phyloP scores from a whole-genome alignment of 2,113 vertebrate species.

The Labrus mixtus region DNA sequence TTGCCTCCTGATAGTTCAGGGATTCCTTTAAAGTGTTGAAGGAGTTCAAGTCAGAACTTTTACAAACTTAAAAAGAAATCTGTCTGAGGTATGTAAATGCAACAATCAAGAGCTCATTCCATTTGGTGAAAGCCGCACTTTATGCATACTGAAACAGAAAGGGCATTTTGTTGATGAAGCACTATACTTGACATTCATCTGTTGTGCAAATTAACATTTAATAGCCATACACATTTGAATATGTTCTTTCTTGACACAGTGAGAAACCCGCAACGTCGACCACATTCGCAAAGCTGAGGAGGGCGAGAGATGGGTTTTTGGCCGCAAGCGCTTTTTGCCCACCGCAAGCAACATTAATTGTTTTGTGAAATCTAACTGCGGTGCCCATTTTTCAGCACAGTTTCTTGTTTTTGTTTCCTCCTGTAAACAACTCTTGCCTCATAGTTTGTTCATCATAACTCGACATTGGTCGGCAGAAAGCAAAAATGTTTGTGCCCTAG shows the following conservation, averaged over 20 bases:
- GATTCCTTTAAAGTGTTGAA: not conserved
- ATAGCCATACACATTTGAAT: slow-evolving; percentile 80
- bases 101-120: slow-evolving; percentile 58
- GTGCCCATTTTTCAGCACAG: slow-evolving; percentile 66
- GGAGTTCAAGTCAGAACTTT: slow-evolving; percentile 26
- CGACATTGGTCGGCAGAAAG: slow-evolving; percentile 23
- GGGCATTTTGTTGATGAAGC: slow-evolving; percentile 76
- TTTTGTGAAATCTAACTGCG: slow-evolving; percentile 61
- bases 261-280: slow-evolving; percentile 61
- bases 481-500: slow-evolving; percentile 37
- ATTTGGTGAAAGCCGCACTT: slow-evolving; percentile 45
- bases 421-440: slow-evolving; percentile 69
- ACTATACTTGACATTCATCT: slow-evolving; percentile 74
- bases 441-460: slow-evolving; percentile 65
- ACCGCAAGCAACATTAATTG: slow-evolving; percentile 73
- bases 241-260: slow-evolving; percentile 73
- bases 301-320: slow-evolving; percentile 71
- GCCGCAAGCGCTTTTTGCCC: slow-evolving; percentile 71
- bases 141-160: slow-evolving; percentile 63
- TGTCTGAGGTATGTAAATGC: slow-evolving; percentile 43
- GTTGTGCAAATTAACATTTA: slow-evolving; percentile 82
- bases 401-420: slow-evolving; percentile 66
- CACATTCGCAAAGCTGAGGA: slow-evolving; percentile 38
- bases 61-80: slow-evolving; percentile 37
- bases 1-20: not conserved